A percentile compares a stretch with the other conserved stretches of the same genome.
Evolutionary conservation across 2,888 invertebrate species (phyloP).

Genomic region (Trachelus iudaicus): DNA sequence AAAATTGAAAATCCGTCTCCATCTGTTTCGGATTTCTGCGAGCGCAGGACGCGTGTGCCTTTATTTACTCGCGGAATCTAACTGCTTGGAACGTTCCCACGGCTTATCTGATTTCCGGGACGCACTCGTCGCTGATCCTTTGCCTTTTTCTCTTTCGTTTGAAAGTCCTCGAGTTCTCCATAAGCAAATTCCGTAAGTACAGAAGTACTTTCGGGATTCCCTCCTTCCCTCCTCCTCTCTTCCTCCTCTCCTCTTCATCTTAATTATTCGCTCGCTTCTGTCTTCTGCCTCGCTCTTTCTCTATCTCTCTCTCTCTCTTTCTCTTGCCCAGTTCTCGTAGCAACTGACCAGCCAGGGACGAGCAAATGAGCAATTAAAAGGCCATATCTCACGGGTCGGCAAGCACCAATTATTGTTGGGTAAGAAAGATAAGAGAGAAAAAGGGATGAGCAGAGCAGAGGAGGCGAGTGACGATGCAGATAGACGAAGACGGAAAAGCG

Average conservation of each 20-base stretch:
- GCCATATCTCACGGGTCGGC: constrained; percentile 18
- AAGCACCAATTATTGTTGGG: constrained; percentile 10
- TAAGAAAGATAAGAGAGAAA: neutral
- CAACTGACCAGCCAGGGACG: constrained; percentile 10
- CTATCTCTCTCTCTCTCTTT: constrained; percentile 6
- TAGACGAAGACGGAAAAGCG: neutral
- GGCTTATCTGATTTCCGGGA: neutral
- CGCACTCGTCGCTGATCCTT: neutral
- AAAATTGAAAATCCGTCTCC: no score
- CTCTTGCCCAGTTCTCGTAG: neutral
- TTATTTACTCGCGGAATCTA: neutral
- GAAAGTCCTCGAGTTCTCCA: neutral
- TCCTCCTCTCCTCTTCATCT: no score
- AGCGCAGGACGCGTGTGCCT: neutral
- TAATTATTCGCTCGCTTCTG: neutral
- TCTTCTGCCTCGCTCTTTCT: neutral
- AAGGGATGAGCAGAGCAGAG: constrained; percentile 5
- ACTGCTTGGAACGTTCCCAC: neutral
- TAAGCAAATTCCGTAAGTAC: neutral
- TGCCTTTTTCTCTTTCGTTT: neutral
- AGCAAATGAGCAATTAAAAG: constrained; percentile 24
- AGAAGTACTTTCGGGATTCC: neutral
- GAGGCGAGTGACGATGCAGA: neutral
- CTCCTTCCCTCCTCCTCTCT: no score
- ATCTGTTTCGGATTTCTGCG: neutral